Conservation (phyloP, 2,888 invertebrate species). For the Phytoseiulus persimilis region DNA sequence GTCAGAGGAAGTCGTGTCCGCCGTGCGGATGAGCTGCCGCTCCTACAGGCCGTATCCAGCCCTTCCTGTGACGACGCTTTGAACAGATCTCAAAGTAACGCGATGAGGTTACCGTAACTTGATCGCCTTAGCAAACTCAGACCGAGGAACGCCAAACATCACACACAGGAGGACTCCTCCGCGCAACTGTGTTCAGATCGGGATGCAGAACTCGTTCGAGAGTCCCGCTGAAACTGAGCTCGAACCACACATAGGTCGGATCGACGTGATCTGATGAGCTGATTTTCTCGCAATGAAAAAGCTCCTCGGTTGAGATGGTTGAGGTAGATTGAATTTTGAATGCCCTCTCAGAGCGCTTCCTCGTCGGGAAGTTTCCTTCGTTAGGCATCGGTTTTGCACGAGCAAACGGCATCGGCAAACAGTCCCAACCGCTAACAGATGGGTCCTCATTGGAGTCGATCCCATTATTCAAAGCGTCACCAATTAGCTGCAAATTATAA, state of each 20-base stretch:
- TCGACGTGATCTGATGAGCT: too few species aligned
- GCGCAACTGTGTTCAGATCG: neutral
- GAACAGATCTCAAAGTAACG: neutral
- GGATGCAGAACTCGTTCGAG: neutral
- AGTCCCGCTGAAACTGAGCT: too few species aligned
- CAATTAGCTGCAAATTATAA: neutral
- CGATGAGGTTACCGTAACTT: neutral
- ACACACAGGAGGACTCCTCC: neutral
- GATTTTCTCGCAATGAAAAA: too few species aligned
- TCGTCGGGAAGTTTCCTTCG: too few species aligned
- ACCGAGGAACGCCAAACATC: neutral
- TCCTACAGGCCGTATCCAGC: neutral
- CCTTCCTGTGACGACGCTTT: neutral
- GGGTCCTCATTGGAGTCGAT: neutral
- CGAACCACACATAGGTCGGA: too few species aligned
- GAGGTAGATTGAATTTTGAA: too few species aligned
- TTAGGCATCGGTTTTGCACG: too few species aligned
- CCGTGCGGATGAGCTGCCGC: neutral
- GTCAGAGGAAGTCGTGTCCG: neutral
- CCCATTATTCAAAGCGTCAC: neutral
- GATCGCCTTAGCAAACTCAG: neutral
- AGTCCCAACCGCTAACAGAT: neutral
- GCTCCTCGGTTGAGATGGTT: too few species aligned
- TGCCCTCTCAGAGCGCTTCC: too few species aligned
- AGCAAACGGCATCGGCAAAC: neutral